Percentiles rank a stretch among this genome's conserved stretches.
phyloP scores from a whole-genome alignment of 2,797 vertebrate genomes.

The Melanotaenia parkinsoni region DNA sequence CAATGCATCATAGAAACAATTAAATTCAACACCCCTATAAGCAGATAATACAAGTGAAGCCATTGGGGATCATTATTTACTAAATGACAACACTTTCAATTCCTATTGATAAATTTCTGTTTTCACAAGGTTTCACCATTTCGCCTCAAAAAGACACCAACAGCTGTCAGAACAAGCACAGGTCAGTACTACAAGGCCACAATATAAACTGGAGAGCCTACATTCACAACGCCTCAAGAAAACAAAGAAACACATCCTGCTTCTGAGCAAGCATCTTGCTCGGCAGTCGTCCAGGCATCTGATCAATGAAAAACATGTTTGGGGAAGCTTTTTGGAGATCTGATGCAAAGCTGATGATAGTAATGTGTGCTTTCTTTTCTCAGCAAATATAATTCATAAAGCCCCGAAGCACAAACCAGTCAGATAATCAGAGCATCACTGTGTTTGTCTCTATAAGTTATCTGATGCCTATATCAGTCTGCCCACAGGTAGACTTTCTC shows the following conservation, averaged over 20 bases:
- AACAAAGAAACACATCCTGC: constrained; percentile 4
- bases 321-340: constrained; percentile 53
- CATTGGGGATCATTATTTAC: too few species aligned
- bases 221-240: constrained; percentile 7
- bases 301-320: constrained; percentile 69
- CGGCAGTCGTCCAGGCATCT: constrained; percentile 55
- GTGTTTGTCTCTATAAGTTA: constrained; percentile 24
- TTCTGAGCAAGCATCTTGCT: constrained; percentile 33
- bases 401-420: constrained; percentile 26
- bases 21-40: too few species aligned
- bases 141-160: constrained; percentile 2
- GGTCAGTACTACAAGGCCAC: constrained; percentile 1
- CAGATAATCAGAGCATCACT: constrained; percentile 33
- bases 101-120: too few species aligned
- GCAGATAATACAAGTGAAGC: neutral
- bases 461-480: constrained; percentile 6
- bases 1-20: too few species aligned
- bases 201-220: neutral
- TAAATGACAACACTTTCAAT: neutral
- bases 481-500: neutral
- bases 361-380: constrained; percentile 55
- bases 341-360: constrained; percentile 35
- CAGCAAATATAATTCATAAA: constrained; percentile 57
- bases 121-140: neutral
- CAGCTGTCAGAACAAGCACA: neutral